Conservation (phyloP, 2,113 vertebrate species). For the Panthera tigris region DNA sequence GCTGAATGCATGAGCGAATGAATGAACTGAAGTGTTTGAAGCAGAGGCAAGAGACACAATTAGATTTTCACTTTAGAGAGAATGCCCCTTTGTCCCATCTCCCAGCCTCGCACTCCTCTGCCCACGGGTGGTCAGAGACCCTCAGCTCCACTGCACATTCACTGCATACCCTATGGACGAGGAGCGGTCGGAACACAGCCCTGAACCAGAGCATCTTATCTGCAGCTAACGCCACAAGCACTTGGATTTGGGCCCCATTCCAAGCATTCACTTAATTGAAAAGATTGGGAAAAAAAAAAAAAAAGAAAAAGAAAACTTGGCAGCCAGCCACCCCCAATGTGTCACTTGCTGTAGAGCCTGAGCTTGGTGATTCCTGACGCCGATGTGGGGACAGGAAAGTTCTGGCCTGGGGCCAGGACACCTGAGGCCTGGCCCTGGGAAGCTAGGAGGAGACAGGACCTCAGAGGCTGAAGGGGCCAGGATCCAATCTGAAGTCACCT, state of each 20-base stretch:
- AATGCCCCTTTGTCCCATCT: accelerated
- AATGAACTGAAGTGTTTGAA: not conserved
- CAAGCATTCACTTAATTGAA: conserved; percentile 66
- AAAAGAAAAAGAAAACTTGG: not conserved
- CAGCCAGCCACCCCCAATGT: not conserved
- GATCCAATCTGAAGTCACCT: not conserved
- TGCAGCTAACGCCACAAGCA: not conserved
- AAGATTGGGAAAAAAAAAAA: not conserved
- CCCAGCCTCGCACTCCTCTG: not conserved
- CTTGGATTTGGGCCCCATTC: conserved; percentile 40
- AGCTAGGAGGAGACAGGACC: not conserved
- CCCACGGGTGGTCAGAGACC: not conserved
- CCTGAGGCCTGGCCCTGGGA: not conserved
- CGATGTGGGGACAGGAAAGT: not conserved
- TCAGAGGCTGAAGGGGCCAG: not conserved
- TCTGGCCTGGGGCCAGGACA: not conserved
- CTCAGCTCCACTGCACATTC: not conserved
- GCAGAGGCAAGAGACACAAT: not conserved
- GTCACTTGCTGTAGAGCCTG: not conserved
- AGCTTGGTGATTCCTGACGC: not conserved
- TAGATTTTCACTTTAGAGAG: not conserved
- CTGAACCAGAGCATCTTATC: not conserved
- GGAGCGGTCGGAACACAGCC: not conserved
- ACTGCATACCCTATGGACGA: accelerated
- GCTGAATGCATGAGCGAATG: not conserved